A percentile compares a stretch with the other conserved stretches of the same genome.
These are phyloP conservation scores for Talpa occidentalis DNA, from an alignment of 2,113 vertebrate species.

Conservation along the genomic window DNA sequence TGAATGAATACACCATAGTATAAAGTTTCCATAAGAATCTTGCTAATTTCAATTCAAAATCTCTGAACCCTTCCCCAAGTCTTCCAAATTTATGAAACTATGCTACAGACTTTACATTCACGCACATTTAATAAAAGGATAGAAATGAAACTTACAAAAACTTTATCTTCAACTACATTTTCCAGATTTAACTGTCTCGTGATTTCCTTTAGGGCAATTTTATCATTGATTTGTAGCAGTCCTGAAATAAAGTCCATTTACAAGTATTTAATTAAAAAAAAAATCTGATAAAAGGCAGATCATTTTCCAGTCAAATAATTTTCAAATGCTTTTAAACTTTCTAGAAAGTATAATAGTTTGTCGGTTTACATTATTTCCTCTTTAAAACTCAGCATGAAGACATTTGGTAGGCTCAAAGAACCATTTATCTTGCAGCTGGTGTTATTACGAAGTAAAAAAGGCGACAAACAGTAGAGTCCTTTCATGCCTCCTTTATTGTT, in stretches of 20 bases:
- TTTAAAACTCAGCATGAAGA: conserved; percentile 28
- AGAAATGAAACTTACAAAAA: conserved; percentile 92
- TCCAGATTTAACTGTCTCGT: conserved; percentile 95
- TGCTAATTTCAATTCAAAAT: conserved; percentile 30
- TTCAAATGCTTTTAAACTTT: conserved; percentile 41
- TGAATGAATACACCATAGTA: conserved; percentile 3
- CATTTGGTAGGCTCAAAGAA: background rate
- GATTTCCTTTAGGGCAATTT: conserved; percentile 96
- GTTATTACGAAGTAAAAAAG: background rate
- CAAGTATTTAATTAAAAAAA: conserved; percentile 60
- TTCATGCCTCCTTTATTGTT: background rate
- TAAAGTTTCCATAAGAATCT: conserved; percentile 15
- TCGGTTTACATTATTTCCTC: conserved; percentile 18
- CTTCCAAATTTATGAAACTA: conserved; percentile 14
- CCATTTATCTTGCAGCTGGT: background rate
- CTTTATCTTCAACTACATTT: conserved; percentile 97
- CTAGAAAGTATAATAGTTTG: background rate
- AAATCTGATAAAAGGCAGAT: conserved; percentile 11
- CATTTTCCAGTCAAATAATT: background rate
- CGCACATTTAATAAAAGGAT: conserved; percentile 43
- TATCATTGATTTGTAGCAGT: conserved; percentile 95
- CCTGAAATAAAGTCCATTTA: conserved; percentile 85
- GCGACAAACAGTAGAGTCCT: background rate
- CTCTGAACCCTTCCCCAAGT: background rate
- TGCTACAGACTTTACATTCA: background rate